phyloP scores from a whole-genome alignment of 2,797 vertebrate genomes.

The Argya squamiceps region DNA sequence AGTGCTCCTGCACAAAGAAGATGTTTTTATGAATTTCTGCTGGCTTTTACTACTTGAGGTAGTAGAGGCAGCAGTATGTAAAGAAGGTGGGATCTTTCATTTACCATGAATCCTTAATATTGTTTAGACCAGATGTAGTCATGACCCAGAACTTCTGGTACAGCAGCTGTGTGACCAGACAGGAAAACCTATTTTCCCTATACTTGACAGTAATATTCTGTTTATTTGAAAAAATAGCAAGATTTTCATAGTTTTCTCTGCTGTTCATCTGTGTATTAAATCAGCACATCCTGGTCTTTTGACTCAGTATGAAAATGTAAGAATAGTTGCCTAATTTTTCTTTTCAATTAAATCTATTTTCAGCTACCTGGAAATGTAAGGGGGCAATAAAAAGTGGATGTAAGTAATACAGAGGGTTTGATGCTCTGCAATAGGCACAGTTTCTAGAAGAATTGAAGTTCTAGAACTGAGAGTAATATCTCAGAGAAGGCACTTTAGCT shows the following conservation, averaged over 20 bases:
- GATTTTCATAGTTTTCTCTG: neutral
- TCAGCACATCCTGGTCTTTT: neutral
- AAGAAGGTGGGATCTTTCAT: neutral
- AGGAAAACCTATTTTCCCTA: neutral
- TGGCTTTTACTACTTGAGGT: neutral
- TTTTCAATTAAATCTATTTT: neutral
- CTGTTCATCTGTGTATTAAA: neutral
- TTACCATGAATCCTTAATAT: neutral
- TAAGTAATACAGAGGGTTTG: neutral
- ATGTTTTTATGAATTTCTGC: neutral
- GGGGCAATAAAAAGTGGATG: neutral
- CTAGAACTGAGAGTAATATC: neutral
- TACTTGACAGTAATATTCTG: neutral
- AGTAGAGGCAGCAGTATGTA: neutral
- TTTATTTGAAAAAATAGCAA: neutral
- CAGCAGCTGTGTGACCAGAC: neutral
- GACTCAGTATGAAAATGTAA: neutral
- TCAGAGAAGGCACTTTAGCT: neutral
- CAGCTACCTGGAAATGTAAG: neutral
- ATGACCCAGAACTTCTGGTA: neutral
- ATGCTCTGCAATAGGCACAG: neutral
- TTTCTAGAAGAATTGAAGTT: neutral
- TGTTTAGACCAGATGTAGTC: neutral
- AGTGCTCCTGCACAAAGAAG: neutral
- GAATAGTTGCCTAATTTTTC: neutral